Evolutionary conservation across 2,113 vertebrate genomes (phyloP).

Genomic region (Tenrec ecaudatus): DNA sequence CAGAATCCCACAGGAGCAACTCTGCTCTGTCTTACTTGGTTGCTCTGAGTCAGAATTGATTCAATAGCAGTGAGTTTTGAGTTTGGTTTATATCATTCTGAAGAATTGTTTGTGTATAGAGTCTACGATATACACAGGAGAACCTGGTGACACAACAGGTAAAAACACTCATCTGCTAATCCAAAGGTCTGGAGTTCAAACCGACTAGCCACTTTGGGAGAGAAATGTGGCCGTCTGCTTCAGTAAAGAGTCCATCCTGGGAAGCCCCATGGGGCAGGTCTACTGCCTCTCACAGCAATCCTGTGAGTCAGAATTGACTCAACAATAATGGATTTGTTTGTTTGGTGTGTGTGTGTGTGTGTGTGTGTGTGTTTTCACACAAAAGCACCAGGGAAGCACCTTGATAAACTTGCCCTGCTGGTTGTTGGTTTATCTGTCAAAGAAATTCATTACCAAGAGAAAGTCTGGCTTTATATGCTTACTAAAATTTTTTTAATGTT

Average conservation of each 20-base stretch:
- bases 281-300: neutral
- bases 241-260: neutral
- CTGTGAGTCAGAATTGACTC: neutral
- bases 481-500: slow-evolving; percentile 73
- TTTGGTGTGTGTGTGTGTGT: neutral
- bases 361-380: neutral
- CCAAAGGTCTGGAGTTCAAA: neutral
- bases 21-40: too few species aligned
- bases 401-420: slow-evolving; percentile 59
- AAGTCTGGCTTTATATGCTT: slow-evolving; percentile 70
- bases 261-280: neutral
- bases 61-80: too few species aligned
- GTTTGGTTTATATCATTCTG: too few species aligned
- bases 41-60: too few species aligned
- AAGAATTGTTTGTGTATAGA: too few species aligned
- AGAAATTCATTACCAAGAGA: slow-evolving; percentile 75
- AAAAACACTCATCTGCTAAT: neutral
- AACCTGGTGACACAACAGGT: neutral
- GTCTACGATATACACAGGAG: neutral
- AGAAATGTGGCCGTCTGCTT: neutral
- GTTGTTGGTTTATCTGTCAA: slow-evolving; percentile 71
- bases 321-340: neutral
- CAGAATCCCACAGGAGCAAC: too few species aligned
- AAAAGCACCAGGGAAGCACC: neutral
- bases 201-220: neutral